phyloP scores from a whole-genome alignment of 2,888 invertebrate genomes.

The Phyllotreta cruciferae region DNA sequence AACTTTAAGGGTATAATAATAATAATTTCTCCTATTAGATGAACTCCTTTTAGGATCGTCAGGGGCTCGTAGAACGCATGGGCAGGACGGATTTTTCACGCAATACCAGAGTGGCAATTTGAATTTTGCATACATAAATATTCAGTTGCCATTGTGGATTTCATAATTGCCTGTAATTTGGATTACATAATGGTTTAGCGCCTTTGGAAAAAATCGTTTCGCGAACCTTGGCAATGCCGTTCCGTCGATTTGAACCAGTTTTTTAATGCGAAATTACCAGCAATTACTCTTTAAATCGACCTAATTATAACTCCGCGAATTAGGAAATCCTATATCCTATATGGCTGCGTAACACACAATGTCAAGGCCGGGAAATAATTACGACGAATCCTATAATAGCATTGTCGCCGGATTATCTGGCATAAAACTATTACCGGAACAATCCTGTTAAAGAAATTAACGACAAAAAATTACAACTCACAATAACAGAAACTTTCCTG shows the following conservation, averaged over 20 bases:
- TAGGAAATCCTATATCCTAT: too few relatives aligned
- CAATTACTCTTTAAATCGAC: background rate
- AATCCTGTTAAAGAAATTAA: slow-evolving; percentile 11
- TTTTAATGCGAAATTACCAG: background rate
- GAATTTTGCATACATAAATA: slow-evolving; percentile 3
- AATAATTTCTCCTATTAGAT: too few relatives aligned
- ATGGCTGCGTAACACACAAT: slow-evolving; percentile 1
- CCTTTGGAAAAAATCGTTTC: background rate
- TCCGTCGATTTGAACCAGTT: too few relatives aligned
- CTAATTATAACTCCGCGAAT: background rate
- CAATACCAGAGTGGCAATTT: background rate
- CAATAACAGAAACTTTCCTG: too few relatives aligned
- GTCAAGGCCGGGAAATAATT: slow-evolving; percentile 8
- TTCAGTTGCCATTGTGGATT: background rate
- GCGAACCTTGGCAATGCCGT: background rate
- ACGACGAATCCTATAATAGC: slow-evolving; percentile 10
- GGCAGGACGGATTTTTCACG: slow-evolving; percentile 25
- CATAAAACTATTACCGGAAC: slow-evolving; percentile 2
- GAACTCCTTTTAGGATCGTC: background rate
- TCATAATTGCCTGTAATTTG: background rate
- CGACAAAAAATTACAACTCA: background rate
- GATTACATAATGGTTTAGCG: background rate
- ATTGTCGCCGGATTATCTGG: slow-evolving; percentile 16
- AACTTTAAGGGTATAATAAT: too few relatives aligned
- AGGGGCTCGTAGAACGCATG: too few relatives aligned